These are phyloP conservation scores for Drosophila multiciliata DNA, from an alignment of 2,888 invertebrate genomes.

Conservation along the genomic window DNA sequence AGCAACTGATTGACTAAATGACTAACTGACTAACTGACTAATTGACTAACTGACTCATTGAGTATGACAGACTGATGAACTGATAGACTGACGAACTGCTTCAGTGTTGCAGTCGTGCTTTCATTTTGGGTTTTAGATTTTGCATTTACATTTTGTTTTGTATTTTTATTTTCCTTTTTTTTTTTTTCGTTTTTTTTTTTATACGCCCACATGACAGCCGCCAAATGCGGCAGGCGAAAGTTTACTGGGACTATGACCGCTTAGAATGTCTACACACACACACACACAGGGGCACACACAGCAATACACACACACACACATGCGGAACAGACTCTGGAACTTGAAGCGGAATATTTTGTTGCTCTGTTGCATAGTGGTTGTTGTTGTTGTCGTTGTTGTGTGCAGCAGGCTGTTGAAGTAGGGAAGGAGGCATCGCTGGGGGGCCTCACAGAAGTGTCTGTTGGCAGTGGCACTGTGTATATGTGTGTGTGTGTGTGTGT, in stretches of 20 bases:
- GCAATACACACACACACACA: slow-evolving; percentile 23
- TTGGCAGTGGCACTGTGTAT: slow-evolving; percentile 62
- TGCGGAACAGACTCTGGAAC: slow-evolving; percentile 73
- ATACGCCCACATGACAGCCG: slow-evolving; percentile 51
- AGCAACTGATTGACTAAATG: slow-evolving; percentile 27
- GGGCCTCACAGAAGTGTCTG: slow-evolving; percentile 71
- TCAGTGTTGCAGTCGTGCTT: slow-evolving; percentile 7
- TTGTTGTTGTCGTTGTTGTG: not conserved
- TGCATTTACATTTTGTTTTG: slow-evolving; percentile 14
- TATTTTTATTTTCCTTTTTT: slow-evolving; percentile 9
- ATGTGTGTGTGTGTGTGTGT: slow-evolving; percentile 20
- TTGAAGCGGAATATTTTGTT: slow-evolving; percentile 69
- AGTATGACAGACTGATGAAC: not conserved
- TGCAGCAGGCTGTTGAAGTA: slow-evolving; percentile 17
- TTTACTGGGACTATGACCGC: slow-evolving; percentile 81
- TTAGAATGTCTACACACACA: slow-evolving; percentile 75
- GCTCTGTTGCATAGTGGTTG: slow-evolving; percentile 31
- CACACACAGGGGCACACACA: not conserved
- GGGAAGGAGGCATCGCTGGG: slow-evolving; percentile 30
- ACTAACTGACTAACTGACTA: slow-evolving; percentile 5
- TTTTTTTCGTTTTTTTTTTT: slow-evolving; percentile 8
- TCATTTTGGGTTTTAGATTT: slow-evolving; percentile 1
- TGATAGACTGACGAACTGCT: not conserved
- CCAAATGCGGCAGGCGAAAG: slow-evolving; percentile 74
- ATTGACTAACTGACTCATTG: not conserved